Evolutionary conservation across 2,888 invertebrate genomes (phyloP), one percentile per base, ranked within the genome.

Genomic region (Aleiodes leptofemur): DNA sequence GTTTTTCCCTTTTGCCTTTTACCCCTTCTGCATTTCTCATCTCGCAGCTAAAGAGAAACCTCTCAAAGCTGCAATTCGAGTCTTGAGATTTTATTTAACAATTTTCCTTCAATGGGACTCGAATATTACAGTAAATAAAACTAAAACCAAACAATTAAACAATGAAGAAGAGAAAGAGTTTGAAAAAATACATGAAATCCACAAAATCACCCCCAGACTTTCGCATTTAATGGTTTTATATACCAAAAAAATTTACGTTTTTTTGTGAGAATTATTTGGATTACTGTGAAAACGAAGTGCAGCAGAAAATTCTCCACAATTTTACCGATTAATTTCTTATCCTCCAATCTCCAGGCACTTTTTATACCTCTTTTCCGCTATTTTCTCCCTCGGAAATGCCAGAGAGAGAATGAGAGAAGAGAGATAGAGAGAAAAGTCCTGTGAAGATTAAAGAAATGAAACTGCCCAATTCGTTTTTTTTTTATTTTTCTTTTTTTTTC

Each of bases 41-140:
- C 76, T 66, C 48, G 29, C 57, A 43, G 53, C 13, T n/a, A 29
- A 69, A 57, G 72, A 77, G 76, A 64, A 78, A 59, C 57, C 72
- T 70, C 73, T 78, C 72, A 23, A 23, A 23, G 23, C 23, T 23
- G 69, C 73, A 11, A 64, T 6, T n/a, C 56, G 59, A 43, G 14
- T 68, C 29, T 29, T 51, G 71, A 72, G 76, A 80, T 80, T 79
- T 79, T 76, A 74, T 76, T 74, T 69, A 29, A 31, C 70, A 57
- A 74, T 74, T 59, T 48, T 69, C 64, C 64, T 50, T 66, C 53
- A 64, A 57, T 59, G 69, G 72, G 61, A 53, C 72, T 78, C 61
- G 76, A 78, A 78, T 78, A 80, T 78, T 69, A 56, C 31, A 43
- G 13, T 23, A 56, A 13, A 74, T 38, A 70, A 73, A 70, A 72